These are phyloP conservation scores for Brachionus calyciflorus DNA, from an alignment of 1,140 invertebrate species.

Conservation along the genomic window DNA sequence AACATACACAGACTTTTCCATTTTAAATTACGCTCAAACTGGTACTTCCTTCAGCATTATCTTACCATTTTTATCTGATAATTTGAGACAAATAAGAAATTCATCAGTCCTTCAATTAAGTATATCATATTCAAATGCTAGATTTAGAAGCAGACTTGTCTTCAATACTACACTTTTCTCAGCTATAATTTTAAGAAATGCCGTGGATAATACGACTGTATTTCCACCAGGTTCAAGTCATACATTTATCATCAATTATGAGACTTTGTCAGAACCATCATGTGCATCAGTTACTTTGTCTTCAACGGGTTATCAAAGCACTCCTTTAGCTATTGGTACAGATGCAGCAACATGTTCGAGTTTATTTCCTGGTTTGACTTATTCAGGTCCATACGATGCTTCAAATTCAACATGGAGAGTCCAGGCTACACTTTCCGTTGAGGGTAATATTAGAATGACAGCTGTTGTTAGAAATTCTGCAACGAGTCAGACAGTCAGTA, in stretches of 20 bases:
- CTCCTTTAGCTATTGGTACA: not conserved
- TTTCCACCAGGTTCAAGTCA: not conserved
- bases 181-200: not conserved
- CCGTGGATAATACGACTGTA: not conserved
- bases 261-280: conserved; percentile 13
- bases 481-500: conserved; percentile 1
- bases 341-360: not conserved
- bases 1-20: not conserved
- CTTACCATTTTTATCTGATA: not conserved
- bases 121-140: conserved; percentile 9
- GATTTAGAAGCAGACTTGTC: not conserved
- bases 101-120: not conserved
- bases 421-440: not conserved
- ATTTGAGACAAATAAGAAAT: not conserved
- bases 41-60: not conserved
- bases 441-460: conserved; percentile 5
- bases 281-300: not conserved
- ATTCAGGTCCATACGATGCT: not conserved
- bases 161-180: not conserved
- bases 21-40: not conserved
- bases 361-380: not conserved
- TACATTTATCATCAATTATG: conserved; percentile 16
- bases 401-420: not conserved
- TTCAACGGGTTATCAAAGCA: not conserved
- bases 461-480: not conserved